Base-by-base conservation (phyloP, 2,797 vertebrate species). In the Muscicapa striata region DNA sequence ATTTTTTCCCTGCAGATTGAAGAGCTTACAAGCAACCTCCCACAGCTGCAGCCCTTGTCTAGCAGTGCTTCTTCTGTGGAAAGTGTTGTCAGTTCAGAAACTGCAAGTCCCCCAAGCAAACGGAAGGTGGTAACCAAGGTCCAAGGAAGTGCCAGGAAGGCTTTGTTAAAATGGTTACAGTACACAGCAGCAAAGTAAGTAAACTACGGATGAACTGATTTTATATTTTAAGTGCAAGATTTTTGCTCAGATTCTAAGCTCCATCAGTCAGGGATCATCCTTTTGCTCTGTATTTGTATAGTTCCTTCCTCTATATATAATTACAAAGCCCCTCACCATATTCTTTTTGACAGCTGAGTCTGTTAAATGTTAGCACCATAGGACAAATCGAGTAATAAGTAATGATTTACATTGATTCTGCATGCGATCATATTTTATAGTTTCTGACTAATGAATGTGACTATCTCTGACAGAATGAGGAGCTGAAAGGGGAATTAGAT, bases 111-210 rank as follows among this genome's bases (percentile, higher is more conserved):
- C 16, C 99, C 99, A 15, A 98, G 98, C 85, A 99, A 99, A 97
- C 98, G 98, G 94, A 99, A 99, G 95, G 98, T 98, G 57, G 97
- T 98, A 90, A 98, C 98, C 89, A 98, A 98, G 95, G 94, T 98
- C 91, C 99, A 99, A 90, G 99, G 99, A 18, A 99, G 98, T 30
- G 99, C 98, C 79, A 99, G 98, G 96, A 99, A 99, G 95, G 98
- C 99, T 36, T 97, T 99, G 30, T 95, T 99, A 38, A 98, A 98
- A 97, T 99, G 99, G 99, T 98, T 99, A 78, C 99, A 99, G 90
- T 98, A 98, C 92, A 98, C 98, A 45, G 98, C 98, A 34, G 98
- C 98, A 81, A 99, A 98, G 99, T 99, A 98, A 97, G 98, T 90
- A 67, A 76, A 63, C 21, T 36, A 10, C 24, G 34, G 5, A 54